These are phyloP conservation scores for Caiman crocodilus DNA, from an alignment of 2,797 vertebrate genomes.

Conservation along the genomic window DNA sequence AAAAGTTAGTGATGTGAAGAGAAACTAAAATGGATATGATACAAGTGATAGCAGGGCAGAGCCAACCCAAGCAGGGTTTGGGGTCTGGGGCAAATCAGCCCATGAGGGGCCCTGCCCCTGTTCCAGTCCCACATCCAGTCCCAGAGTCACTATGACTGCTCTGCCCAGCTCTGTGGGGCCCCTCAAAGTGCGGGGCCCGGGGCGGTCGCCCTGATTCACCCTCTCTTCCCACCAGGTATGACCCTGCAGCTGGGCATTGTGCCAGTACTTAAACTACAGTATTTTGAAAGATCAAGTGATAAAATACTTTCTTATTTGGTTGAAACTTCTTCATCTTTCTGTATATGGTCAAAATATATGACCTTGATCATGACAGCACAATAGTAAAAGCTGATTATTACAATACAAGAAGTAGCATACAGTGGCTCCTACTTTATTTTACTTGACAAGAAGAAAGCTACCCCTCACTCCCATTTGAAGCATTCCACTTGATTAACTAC, in stretches of 20 bases:
- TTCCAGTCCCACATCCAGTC: too few relatives aligned
- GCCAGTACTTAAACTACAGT: background rate
- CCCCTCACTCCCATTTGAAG: background rate
- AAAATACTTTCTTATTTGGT: background rate
- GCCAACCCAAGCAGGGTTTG: too few relatives aligned
- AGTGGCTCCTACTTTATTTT: background rate
- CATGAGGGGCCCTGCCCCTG: too few relatives aligned
- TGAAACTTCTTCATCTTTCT: background rate
- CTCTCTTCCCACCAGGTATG: too few relatives aligned
- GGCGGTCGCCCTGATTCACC: too few relatives aligned
- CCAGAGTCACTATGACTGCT: too few relatives aligned
- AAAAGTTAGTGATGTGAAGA: background rate
- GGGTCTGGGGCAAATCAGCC: too few relatives aligned
- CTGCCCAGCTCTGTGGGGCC: too few relatives aligned
- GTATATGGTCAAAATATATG: background rate
- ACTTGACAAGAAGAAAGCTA: background rate
- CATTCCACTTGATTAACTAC: background rate
- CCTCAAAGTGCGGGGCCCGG: too few relatives aligned
- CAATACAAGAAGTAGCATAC: background rate
- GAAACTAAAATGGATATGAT: background rate
- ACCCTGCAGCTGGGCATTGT: background rate
- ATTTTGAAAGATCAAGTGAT: background rate
- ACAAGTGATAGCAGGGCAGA: background rate
- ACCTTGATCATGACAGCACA: background rate
- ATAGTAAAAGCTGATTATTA: background rate